Evolutionary conservation across 2,797 vertebrate genomes (phyloP), one percentile per base, ranked within the genome.

Genomic region (Anguilla marmorata): DNA sequence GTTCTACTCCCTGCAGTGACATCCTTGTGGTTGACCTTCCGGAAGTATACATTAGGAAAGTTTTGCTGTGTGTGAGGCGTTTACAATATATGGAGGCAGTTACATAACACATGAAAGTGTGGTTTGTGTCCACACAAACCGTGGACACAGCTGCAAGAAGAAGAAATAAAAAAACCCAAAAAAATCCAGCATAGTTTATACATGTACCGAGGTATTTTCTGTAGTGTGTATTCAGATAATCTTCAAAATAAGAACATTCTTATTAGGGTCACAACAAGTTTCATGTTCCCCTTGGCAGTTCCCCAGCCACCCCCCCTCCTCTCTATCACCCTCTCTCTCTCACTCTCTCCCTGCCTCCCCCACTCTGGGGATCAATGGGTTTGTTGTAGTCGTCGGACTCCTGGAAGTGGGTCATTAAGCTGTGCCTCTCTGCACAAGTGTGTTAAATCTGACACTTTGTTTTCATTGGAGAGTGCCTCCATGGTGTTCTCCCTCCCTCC

Each of bases 401-500:
- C 52, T 85, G 82, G 88, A 88, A 90, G 86, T 85, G 74, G 89
- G 85, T 80, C 60, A 87, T 89, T 90, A 90, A 87, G 84, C 74
- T 41, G 56, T 72, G 83, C 88, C 86, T 90, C 89, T 88, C 84
- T 21, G 58, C 85, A 86, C 86, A 87, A 90, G 85, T 87, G 84
- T 89, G 88, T 88, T 90, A 89, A 90, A 91, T 91, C 87, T 86
- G 90, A 90, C 90, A 90, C 90, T 86, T 89, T 88, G 87, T 90
- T 89, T 90, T 91, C 86, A 74, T 88, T 89, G 88, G 88, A 85
- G 21, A 56, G 86, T 48, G 79, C 76, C 45, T 87, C 63, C 82
- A 54, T 86, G 80, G 19, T 69, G 54, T 52, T 86, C 54, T 85
- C 80, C 45, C 54, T 76, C 80, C 45, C 41, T 60, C 56, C 37